A percentile compares a stretch with the other conserved stretches of the same genome.
phyloP scores from a whole-genome alignment of 2,888 invertebrate genomes.

The Myopa tessellatipennis region DNA sequence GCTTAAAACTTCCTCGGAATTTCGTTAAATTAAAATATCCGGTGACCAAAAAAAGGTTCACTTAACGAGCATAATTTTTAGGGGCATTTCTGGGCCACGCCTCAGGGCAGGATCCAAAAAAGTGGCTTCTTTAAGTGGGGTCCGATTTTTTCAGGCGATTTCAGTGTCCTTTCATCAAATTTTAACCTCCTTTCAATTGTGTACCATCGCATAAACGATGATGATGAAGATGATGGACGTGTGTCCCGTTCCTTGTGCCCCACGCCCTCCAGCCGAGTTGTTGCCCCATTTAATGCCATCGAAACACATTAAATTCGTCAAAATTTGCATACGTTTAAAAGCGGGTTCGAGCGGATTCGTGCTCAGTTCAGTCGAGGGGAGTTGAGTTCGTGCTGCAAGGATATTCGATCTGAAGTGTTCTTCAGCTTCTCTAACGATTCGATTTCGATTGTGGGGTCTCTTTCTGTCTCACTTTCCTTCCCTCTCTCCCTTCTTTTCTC shows the following conservation, averaged over 20 bases:
- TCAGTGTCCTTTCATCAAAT: too few species aligned
- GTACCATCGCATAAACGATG: too few species aligned
- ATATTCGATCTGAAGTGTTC: constrained; percentile 1
- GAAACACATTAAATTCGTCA: constrained; percentile 5
- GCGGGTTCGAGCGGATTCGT: too few species aligned
- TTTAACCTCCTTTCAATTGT: too few species aligned
- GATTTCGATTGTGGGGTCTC: too few species aligned
- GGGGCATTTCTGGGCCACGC: not conserved
- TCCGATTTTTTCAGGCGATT: too few species aligned
- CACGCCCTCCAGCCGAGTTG: too few species aligned
- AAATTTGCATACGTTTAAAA: constrained; percentile 26
- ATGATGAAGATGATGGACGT: too few species aligned
- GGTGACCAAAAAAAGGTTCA: not conserved
- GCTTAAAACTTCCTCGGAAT: not conserved
- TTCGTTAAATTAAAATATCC: not conserved
- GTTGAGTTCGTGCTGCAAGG: not conserved
- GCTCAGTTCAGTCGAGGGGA: too few species aligned
- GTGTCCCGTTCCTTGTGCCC: too few species aligned
- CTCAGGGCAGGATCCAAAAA: not conserved
- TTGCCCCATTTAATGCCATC: not conserved
- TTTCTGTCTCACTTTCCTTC: not conserved
- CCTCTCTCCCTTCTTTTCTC: not conserved
- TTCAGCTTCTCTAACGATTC: not conserved
- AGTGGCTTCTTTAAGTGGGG: too few species aligned
- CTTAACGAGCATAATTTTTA: constrained; percentile 1